phyloP scores from a whole-genome alignment of 2,797 vertebrate species.

The Pantherophis alleghaniensis region DNA sequence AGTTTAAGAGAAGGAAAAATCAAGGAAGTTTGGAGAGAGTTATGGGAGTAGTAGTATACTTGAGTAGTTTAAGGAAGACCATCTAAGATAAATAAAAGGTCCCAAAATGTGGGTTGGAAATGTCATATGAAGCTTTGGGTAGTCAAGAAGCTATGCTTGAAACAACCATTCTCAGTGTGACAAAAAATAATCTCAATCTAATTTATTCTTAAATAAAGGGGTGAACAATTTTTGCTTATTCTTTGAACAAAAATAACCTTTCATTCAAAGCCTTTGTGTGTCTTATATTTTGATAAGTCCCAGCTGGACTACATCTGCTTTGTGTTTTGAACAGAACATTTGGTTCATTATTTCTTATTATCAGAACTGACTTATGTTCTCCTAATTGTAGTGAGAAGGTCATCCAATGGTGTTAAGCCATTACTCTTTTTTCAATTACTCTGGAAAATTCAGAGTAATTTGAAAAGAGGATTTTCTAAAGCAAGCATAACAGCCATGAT shows the following conservation, averaged over 20 bases:
- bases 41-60: background rate
- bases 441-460: background rate
- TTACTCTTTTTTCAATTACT: slow-evolving; percentile 2
- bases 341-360: slow-evolving; percentile 1
- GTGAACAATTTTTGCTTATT: slow-evolving; percentile 1
- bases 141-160: background rate
- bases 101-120: background rate
- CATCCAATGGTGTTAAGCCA: slow-evolving; percentile 1
- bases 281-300: slow-evolving; percentile 17
- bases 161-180: background rate
- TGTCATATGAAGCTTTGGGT: background rate
- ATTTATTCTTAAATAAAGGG: background rate
- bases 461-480: background rate
- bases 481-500: background rate
- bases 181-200: background rate
- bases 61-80: background rate
- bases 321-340: background rate
- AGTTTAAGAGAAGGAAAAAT: background rate
- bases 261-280: background rate
- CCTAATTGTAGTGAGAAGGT: slow-evolving; percentile 30
- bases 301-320: slow-evolving; percentile 1
- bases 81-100: background rate
- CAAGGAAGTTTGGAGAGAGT: background rate
- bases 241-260: background rate
- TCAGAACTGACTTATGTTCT: background rate